Conservation (phyloP, 1,140 invertebrate species). For the Platorchestia sp. region DNA sequence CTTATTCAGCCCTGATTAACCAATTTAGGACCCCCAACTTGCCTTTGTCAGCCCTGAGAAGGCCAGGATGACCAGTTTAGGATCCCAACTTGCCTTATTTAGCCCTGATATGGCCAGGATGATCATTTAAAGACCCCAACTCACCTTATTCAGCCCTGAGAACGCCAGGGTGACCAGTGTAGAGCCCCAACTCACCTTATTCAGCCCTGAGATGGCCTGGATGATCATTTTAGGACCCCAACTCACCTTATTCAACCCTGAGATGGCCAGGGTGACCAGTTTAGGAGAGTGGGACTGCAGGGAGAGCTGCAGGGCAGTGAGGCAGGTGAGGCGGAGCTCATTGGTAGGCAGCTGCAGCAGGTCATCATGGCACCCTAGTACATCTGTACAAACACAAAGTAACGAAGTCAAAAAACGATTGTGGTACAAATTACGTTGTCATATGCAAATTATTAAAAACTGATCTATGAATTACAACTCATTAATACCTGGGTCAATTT, state of each 20-base stretch:
- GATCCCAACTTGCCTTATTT: not conserved
- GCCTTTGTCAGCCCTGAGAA: no score
- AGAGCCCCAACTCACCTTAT: not conserved
- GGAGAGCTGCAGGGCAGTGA: slow-evolving; percentile 32
- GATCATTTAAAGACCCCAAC: not conserved
- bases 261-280: not conserved
- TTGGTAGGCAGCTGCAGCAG: slow-evolving; percentile 17
- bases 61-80: not conserved
- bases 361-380: slow-evolving; percentile 20
- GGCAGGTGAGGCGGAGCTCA: slow-evolving; percentile 40
- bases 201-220: not conserved
- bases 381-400: not conserved
- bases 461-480: not conserved
- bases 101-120: not conserved
- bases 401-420: not conserved
- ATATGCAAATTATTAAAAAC: not conserved
- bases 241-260: slow-evolving; percentile 24
- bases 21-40: no score
- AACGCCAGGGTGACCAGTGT: not conserved
- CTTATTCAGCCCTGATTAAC: no score
- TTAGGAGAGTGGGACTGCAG: slow-evolving; percentile 44
- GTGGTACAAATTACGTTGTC: not conserved
- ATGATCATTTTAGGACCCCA: not conserved
- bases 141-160: not conserved
- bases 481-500: not conserved